Evolutionary conservation across 2,888 invertebrate species (phyloP), one percentile per base, ranked within the genome.

Genomic region (Lysandra coridon): DNA sequence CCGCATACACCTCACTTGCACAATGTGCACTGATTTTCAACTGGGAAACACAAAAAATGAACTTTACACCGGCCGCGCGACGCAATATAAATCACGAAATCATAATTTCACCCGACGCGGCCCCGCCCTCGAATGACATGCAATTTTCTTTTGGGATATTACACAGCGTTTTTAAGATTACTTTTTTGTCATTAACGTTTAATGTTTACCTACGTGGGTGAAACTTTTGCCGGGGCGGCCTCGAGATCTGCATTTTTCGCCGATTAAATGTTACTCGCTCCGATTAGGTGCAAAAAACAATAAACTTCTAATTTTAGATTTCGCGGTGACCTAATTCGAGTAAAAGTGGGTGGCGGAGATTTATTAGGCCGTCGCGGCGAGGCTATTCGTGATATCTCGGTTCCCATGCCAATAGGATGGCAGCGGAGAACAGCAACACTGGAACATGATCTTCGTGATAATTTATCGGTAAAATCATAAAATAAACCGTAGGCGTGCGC

Each of bases 361-460:
- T 75, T 79, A 73, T 79, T 23, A 60, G 37, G 57, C 60, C 84
- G 84, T 82, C 82, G 79, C 80, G 53, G 53, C 10, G 49, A 49
- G 23, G 53, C 75, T 44, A 53, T 57, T 76, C 60, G 40, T 80
- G 78, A 82, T 81, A 82, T 81, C 84, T 84, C 78, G 83, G 87
- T 91, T 91, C 91, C 89, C 90, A 91, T 89, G 90, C 87, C 89
- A 88, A 87, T 87, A 86, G 87, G 86, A 86, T 83, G 84, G 85
- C 85, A 83, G 85, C 86, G 86, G 86, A 87, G 88, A 85, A 88
- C 88, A 88, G 86, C 88, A 89, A 87, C 88, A 89, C 88, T 87
- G 87, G 85, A 89, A 91, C 92, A 92, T 91, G 90, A 91, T 91
- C 88, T 90, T 91, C 90, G 91, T 92, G 90, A 92, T 92, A 92